Conservation (phyloP, 2,113 vertebrate species). For the Serilophus lunatus region DNA sequence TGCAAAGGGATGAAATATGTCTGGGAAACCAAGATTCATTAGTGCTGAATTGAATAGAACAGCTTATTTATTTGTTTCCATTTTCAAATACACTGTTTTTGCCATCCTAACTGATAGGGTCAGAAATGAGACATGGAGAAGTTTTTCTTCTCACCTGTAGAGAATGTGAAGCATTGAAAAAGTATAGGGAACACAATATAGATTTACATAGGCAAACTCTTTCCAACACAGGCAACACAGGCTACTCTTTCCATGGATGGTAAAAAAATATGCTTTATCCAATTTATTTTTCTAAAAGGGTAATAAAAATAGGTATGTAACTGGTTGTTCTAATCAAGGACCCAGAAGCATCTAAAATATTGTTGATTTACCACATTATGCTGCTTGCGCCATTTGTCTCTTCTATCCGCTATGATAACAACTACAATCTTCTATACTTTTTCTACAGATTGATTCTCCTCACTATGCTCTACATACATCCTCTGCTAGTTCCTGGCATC, state of each 20-base stretch:
- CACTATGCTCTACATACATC: not conserved
- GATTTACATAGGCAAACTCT: no score
- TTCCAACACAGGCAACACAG: no score
- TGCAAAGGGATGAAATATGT: not conserved
- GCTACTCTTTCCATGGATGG: not conserved
- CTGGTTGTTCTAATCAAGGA: not conserved
- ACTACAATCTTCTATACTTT: not conserved
- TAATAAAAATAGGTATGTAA: not conserved
- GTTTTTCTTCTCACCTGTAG: not conserved
- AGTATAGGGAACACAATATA: not conserved
- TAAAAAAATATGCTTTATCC: not conserved
- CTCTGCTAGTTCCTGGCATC: not conserved
- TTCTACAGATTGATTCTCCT: not conserved
- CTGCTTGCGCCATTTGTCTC: not conserved
- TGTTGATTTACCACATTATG: not conserved
- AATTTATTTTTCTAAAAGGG: not conserved
- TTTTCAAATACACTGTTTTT: not conserved
- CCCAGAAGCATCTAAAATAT: not conserved
- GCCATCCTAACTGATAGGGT: not conserved
- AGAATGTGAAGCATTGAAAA: not conserved
- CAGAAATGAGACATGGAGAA: not conserved
- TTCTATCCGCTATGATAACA: not conserved
- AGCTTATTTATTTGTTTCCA: not conserved
- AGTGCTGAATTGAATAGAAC: not conserved
- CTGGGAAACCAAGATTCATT: not conserved